Base-by-base conservation (phyloP, 2,888 invertebrate genomes). In the Salpingus planirostris region DNA sequence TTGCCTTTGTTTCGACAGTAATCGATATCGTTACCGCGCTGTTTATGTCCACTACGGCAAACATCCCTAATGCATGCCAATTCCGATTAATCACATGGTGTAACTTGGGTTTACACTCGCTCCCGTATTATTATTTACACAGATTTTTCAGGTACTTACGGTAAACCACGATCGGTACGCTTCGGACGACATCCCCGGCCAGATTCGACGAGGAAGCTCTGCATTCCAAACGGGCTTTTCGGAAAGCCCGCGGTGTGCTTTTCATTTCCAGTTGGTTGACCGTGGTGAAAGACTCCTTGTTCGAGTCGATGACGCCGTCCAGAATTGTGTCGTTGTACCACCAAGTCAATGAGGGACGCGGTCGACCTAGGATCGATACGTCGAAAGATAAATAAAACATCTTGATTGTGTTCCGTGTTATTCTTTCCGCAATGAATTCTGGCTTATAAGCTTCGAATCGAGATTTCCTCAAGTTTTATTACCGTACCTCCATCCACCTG, bases 401-500 rank as follows among this genome's bases (percentile, higher is more conserved):
- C n/a, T n/a, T n/a, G n/a, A 5, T 18, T 18, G 18, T 5, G 5
- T 18, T 18, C 18, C 18, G 18, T n/a, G n/a, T n/a, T n/a, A n/a
- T 18, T 18, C 18, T 5, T 18, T 18, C 18, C 5, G 8, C 18
- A 18, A 5, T 18, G 18, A 18, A 18, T 18, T n/a, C n/a, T n/a
- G 18, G 8, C 8, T 18, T 18, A 18, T 18, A 18, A 18, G 18
- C 8, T 5, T 18, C 18, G 18, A 18, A 18, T n/a, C n/a, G 18
- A 18, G 18, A 18, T 5, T 8, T 18, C 5, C 8, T 18, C 18
- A 18, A 18, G n/a, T n/a, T n/a, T n/a, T n/a, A n/a, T 27, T 27
- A 31, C 60, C 70, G 74, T 70, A 90, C 90, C 91, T 67, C 89
- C 89, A 49, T 75, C 73, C 36, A 88, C 89, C 67, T 86, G 83